Conservation (phyloP, 2,797 vertebrate species). For the Sebastes reedi region DNA sequence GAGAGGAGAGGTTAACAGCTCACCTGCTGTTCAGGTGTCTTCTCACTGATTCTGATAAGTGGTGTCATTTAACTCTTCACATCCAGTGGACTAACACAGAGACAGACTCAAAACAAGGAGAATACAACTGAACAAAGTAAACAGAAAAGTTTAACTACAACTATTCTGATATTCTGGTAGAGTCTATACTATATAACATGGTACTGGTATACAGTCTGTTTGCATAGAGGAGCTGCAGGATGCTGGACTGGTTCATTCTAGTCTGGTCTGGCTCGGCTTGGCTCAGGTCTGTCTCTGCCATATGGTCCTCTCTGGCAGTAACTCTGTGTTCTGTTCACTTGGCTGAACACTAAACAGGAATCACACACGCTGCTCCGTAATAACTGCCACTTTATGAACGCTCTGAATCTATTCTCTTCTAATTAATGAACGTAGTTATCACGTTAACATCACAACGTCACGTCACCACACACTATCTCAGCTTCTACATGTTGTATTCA, state of each 20-base stretch:
- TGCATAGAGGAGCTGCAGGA: slow-evolving; percentile 36
- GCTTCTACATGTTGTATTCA: no score
- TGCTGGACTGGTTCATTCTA: slow-evolving; percentile 25
- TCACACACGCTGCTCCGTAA: neutral
- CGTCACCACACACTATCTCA: no score
- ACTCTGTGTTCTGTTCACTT: slow-evolving; percentile 20
- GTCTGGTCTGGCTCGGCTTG: slow-evolving; percentile 45
- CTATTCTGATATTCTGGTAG: no score
- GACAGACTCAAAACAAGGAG: no score
- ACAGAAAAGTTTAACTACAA: no score
- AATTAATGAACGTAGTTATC: no score
- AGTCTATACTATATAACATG: no score
- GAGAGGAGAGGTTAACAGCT: slow-evolving; percentile 28
- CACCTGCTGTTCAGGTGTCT: slow-evolving; percentile 56
- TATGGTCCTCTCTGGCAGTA: slow-evolving; percentile 42
- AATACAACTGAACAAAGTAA: no score
- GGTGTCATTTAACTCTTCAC: neutral
- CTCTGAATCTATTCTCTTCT: no score
- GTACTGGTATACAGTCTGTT: neutral
- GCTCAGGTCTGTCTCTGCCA: slow-evolving; percentile 29
- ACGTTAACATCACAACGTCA: no score
- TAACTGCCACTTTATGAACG: no score
- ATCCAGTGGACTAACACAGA: no score
- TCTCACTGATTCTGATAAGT: neutral
- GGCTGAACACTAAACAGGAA: slow-evolving; percentile 42